A percentile compares a stretch with the other conserved stretches of the same genome.
Evolutionary conservation across 1,140 invertebrate genomes (phyloP).

Genomic region (Drosophila ogumai): DNA sequence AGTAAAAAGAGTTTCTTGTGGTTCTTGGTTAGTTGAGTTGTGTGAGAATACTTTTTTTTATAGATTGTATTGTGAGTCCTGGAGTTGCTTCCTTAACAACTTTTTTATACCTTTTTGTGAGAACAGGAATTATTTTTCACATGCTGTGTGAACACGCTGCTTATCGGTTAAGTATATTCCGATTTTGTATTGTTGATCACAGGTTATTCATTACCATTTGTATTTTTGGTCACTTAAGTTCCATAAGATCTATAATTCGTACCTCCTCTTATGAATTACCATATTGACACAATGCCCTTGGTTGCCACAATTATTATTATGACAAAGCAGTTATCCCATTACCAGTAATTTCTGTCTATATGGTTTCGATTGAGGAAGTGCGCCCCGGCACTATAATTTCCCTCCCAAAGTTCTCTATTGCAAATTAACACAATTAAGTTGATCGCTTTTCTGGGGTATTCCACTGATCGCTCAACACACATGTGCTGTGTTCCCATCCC

Average conservation of each 20-base stretch:
- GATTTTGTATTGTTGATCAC: neutral
- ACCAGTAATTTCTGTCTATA: conserved; percentile 30
- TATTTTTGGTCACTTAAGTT: neutral
- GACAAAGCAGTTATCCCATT: conserved; percentile 32
- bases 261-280: neutral
- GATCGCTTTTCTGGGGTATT: conserved; percentile 43
- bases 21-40: neutral
- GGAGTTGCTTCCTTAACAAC: neutral
- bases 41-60: neutral
- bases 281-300: conserved; percentile 7
- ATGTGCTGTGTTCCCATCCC: conserved; percentile 13
- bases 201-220: neutral
- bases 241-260: neutral
- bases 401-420: conserved; percentile 30
- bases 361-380: conserved; percentile 31
- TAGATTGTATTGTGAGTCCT: neutral
- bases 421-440: conserved; percentile 51
- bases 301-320: conserved; percentile 25
- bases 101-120: neutral
- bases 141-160: neutral
- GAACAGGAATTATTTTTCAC: neutral
- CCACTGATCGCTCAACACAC: conserved; percentile 31
- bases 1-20: neutral
- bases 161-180: neutral
- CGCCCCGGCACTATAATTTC: conserved; percentile 15